These are phyloP conservation scores for Pammene fasciana DNA, from an alignment of 2,888 invertebrate species.

Conservation along the genomic window DNA sequence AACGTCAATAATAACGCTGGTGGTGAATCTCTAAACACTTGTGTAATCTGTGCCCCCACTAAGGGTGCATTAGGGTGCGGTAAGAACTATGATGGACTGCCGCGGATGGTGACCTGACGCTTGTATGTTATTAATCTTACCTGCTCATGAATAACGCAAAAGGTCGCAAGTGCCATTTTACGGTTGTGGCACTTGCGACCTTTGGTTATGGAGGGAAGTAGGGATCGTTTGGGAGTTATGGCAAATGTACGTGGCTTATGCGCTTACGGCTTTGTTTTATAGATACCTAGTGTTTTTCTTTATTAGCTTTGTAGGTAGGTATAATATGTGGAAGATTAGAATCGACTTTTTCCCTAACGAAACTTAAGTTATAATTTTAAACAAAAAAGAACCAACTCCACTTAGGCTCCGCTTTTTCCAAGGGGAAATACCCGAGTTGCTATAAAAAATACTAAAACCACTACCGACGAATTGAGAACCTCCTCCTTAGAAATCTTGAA, in stretches of 20 bases:
- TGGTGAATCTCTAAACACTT: background rate
- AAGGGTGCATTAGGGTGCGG: slow-evolving; percentile 31
- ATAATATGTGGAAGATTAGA: background rate
- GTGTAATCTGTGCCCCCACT: slow-evolving; percentile 8
- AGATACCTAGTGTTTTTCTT: background rate
- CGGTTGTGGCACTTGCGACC: background rate
- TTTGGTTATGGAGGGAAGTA: background rate
- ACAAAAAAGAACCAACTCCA: no score
- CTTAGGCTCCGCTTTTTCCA: no score
- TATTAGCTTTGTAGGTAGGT: background rate
- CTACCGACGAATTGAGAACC: no score
- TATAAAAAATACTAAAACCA: no score
- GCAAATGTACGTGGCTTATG: slow-evolving; percentile 9
- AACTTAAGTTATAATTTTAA: no score
- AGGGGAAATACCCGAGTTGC: no score
- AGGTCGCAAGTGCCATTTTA: background rate
- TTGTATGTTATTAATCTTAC: slow-evolving; percentile 38
- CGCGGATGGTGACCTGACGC: slow-evolving; percentile 31
- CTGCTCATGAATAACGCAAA: background rate
- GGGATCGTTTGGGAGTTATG: slow-evolving; percentile 7
- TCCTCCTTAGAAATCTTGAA: no score
- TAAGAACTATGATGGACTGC: slow-evolving; percentile 39
- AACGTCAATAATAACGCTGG: no score
- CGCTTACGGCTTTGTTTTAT: slow-evolving; percentile 8
- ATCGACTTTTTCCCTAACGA: no score